Base-by-base conservation (phyloP, 2,888 invertebrate species). In the Bellardia pandia region DNA sequence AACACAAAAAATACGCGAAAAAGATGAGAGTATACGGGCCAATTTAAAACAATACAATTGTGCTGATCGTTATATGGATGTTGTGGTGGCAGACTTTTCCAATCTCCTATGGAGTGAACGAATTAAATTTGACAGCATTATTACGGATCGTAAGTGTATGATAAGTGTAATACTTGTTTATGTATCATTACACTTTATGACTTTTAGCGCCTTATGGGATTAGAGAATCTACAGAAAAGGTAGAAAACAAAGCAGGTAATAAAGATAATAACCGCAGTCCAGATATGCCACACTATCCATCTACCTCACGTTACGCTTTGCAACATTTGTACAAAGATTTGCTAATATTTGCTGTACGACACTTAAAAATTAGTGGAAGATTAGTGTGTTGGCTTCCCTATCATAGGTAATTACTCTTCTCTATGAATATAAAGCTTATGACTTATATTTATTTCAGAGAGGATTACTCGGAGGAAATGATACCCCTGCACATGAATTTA, bases 371-470 rank as follows among this genome's bases (percentile, higher is more conserved):
- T 6, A 95, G 96, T 6, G 97, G 98, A 0, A 94, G 98, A 88
- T 94, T 99, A 23, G 98, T 99, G 0, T 99, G 97, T 94, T 99
- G 99, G 99, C 96, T 98, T 90, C 99, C 99, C 40, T 95, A 98
- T 53, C 96, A 97, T 88, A 96, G 97, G 96, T 97, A 89, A 82
- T 4, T 5, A 3, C 0, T 14, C n/a, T 5, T 51, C 5, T 51
- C 5, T 1, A 45, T 45, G 13, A 45, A 13, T 0, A 13, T 51
- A 51, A 51, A 51, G 2, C 5, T 51, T 13, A 51, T n/a, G 37
- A 37, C 14, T 14, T 14, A 58, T 4, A 4, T 71, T 9, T 60
- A 62, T 51, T 37, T 56, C 91, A 97, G 97, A 89, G 95, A 96
- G 79, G 96, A 97, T 88, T 98, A 97, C 92, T 93, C 94, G 0